Evolutionary conservation across 1,140 invertebrate species (phyloP), one percentile per base, ranked within the genome.

Genomic region (Drosophila quadrilineata): DNA sequence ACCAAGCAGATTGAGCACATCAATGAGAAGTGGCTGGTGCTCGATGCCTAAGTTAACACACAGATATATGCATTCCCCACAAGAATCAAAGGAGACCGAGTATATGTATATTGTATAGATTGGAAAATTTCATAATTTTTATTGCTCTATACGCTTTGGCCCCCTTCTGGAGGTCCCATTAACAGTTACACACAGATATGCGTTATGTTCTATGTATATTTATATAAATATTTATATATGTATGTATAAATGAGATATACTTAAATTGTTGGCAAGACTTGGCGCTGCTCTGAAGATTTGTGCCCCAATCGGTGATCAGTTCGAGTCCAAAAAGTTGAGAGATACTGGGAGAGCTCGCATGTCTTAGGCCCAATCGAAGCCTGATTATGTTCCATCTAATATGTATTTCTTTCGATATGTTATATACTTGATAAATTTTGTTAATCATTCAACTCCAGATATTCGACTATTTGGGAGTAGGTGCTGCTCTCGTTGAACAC

Each of bases 21-120:
- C 8, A 94, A 94, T 28, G 96, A 98, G 84, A 98, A 97, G 89
- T 99, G 98, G 98, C 92, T 99, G 0, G 93, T 97, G 38, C 91
- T 96, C 29, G 94, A 95, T 90, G 62, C 75, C 43, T 54, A 74
- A 35, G 52, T 56, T 40, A 71, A 26, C 69, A 17, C 21, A 28
- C 22, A 4, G 4, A 2, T n/a, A 36, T 6, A 9, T 41, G n/a
- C 1, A 46, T n/a, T 52, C 24, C 10, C n/a, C n/a, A n/a, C n/a
- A n/a, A n/a, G n/a, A n/a, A n/a, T n/a, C n/a, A n/a, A n/a, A n/a
- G n/a, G n/a, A n/a, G n/a, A n/a, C n/a, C n/a, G n/a, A n/a, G n/a
- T n/a, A n/a, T n/a, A 12, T 58, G 21, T 49, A 48, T 26, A 22
- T 54, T n/a, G n/a, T n/a, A n/a, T n/a, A n/a, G n/a, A n/a, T n/a